phyloP scores from a whole-genome alignment of 2,113 vertebrate species.

The Eulacestoma nigropectus region DNA sequence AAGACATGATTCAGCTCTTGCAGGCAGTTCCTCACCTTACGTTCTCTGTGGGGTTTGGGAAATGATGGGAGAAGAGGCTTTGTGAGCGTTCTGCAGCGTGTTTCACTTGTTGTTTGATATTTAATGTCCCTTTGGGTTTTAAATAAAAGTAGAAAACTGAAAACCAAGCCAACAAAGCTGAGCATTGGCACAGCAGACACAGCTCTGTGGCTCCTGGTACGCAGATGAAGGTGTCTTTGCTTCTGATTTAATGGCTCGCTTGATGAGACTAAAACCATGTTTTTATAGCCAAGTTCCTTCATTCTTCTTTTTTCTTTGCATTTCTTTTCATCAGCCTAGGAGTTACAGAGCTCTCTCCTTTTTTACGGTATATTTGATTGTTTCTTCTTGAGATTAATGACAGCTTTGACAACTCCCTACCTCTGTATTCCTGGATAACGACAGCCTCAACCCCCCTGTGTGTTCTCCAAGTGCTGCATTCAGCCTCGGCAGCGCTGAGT shows the following conservation, averaged over 20 bases:
- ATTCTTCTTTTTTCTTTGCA: background rate
- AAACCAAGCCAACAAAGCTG: background rate
- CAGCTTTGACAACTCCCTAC: slow-evolving; percentile 3
- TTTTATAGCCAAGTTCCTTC: background rate
- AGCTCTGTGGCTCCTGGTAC: background rate
- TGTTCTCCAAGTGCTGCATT: fast-evolving
- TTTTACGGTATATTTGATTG: background rate
- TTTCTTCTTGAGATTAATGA: background rate
- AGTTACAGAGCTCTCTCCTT: background rate
- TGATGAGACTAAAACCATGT: background rate
- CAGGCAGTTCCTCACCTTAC: background rate
- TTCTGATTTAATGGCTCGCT: background rate
- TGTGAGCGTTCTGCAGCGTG: fast-evolving
- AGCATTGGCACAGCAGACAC: background rate
- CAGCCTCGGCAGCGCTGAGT: fast-evolving
- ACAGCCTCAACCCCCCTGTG: background rate
- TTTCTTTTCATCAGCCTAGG: background rate
- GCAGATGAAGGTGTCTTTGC: background rate
- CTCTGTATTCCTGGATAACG: background rate
- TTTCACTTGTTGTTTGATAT: background rate
- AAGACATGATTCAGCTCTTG: slow-evolving; percentile 4
- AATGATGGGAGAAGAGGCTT: background rate
- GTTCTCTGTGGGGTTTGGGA: background rate
- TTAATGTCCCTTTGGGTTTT: background rate
- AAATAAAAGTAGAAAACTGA: background rate